These are phyloP conservation scores for Cheilosia urbana DNA, from an alignment of 2,888 invertebrate species.

Conservation along the genomic window DNA sequence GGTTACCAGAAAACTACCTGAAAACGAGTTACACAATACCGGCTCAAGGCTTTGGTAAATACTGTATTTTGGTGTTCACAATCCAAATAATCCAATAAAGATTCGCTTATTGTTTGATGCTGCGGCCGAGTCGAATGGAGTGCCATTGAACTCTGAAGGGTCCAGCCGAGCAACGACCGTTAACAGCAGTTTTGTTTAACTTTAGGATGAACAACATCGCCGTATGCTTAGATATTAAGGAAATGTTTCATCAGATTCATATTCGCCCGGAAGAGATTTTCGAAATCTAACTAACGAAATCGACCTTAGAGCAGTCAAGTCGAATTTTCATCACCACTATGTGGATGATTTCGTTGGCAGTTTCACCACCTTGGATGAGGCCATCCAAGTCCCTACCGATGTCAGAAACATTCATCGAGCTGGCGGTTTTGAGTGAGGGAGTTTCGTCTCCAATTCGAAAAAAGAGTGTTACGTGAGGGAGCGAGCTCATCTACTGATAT, in stretches of 20 bases:
- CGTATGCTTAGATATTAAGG: too few relatives aligned
- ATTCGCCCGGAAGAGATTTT: conserved; percentile 44
- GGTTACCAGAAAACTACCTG: background rate
- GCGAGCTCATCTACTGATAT: background rate
- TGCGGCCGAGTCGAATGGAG: conserved; percentile 70
- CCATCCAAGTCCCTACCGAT: conserved; percentile 15
- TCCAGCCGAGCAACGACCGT: conserved; percentile 55
- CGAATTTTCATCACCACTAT: conserved; percentile 42
- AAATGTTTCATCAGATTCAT: conserved; percentile 28
- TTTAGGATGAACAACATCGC: conserved; percentile 59
- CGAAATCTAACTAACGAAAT: too few relatives aligned
- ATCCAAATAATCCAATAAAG: conserved; percentile 76
- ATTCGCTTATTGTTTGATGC: conserved; percentile 77
- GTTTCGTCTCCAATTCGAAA: conserved; percentile 39
- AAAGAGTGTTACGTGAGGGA: background rate
- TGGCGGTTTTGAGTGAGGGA: conserved; percentile 44
- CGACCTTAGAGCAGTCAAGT: conserved; percentile 26
- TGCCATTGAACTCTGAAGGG: conserved; percentile 73
- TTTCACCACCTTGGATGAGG: conserved; percentile 24
- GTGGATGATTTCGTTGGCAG: conserved; percentile 44
- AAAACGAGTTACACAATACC: background rate
- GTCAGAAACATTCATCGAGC: conserved; percentile 47
- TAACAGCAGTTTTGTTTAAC: conserved; percentile 55
- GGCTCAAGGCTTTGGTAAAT: background rate
- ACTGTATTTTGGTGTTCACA: conserved; percentile 30